These are phyloP conservation scores for Chymomyza procnemis DNA, from an alignment of 2,888 invertebrate species.

Conservation along the genomic window DNA sequence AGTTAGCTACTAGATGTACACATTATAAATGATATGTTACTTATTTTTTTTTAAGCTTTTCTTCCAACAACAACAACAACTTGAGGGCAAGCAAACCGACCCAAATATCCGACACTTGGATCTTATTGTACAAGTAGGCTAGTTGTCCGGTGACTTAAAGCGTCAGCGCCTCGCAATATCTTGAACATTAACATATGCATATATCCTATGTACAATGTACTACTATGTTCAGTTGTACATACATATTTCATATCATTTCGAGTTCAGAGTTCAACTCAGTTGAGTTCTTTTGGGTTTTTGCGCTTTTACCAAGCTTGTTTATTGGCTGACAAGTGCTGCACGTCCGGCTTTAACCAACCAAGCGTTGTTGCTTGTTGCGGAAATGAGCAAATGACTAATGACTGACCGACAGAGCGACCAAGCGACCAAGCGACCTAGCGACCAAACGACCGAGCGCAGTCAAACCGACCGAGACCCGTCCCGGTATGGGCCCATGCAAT, in stretches of 20 bases:
- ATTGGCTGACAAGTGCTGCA: slow-evolving; percentile 73
- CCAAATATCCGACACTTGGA: neutral
- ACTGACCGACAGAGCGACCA: slow-evolving; percentile 45
- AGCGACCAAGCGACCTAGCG: too few species aligned
- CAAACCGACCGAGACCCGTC: slow-evolving; percentile 1
- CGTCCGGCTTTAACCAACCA: slow-evolving; percentile 50
- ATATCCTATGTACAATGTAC: too few species aligned
- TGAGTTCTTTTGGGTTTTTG: slow-evolving; percentile 2
- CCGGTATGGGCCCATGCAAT: neutral
- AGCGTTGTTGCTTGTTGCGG: slow-evolving; percentile 47
- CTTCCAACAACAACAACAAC: neutral
- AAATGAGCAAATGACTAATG: slow-evolving; percentile 74
- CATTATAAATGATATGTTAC: slow-evolving; percentile 41
- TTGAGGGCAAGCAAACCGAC: neutral
- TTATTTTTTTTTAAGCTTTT: neutral
- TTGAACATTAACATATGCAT: too few species aligned
- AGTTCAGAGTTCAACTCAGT: neutral
- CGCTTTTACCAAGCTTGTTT: slow-evolving; percentile 53
- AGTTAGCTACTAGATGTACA: slow-evolving; percentile 39
- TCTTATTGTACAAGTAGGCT: neutral
- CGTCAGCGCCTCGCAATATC: neutral
- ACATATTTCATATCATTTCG: neutral
- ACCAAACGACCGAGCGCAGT: slow-evolving; percentile 30
- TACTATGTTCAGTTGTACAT: too few species aligned
- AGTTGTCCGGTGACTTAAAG: neutral